Evolutionary conservation across 2,888 invertebrate species (phyloP).

Genomic region (Tetheella fluctuosa): DNA sequence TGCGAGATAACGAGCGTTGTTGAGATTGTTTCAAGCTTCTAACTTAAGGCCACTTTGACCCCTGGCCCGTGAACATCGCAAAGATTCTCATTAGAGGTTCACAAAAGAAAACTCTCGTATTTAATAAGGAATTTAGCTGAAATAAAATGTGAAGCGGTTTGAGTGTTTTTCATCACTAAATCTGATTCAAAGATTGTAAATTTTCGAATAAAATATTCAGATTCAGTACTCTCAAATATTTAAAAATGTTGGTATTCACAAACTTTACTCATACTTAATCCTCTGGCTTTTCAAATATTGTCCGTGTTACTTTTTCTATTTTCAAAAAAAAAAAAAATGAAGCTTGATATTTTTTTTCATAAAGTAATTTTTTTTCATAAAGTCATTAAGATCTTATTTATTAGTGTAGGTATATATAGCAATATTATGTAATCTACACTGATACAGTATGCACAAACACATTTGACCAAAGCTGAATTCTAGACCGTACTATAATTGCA

Average conservation of each 20-base stretch:
- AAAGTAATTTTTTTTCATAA: too few relatives aligned
- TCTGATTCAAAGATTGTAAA: neutral
- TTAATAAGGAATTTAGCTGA: conserved; percentile 43
- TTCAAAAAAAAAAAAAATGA: too few relatives aligned
- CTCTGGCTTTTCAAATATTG: too few relatives aligned
- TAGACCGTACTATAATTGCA: conserved; percentile 41
- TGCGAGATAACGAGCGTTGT: conserved; percentile 70
- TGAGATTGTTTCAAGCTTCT: conserved; percentile 71
- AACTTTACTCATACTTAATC: too few relatives aligned
- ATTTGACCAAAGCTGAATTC: neutral
- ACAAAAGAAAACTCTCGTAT: conserved; percentile 63
- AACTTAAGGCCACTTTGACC: conserved; percentile 76
- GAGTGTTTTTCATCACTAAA: neutral
- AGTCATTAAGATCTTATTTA: neutral
- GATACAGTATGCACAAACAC: conserved; percentile 7
- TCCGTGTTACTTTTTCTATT: too few relatives aligned
- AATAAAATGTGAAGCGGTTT: conserved; percentile 38
- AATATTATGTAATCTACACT: neutral
- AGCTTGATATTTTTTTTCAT: too few relatives aligned
- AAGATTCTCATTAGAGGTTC: conserved; percentile 70
- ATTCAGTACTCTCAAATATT: too few relatives aligned
- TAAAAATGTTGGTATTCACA: too few relatives aligned
- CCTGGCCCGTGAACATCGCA: conserved; percentile 71
- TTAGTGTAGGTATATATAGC: too few relatives aligned
- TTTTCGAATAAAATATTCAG: neutral